These are phyloP conservation scores for Pempheris klunzingeri DNA, from an alignment of 2,797 vertebrate species.

Conservation along the genomic window DNA sequence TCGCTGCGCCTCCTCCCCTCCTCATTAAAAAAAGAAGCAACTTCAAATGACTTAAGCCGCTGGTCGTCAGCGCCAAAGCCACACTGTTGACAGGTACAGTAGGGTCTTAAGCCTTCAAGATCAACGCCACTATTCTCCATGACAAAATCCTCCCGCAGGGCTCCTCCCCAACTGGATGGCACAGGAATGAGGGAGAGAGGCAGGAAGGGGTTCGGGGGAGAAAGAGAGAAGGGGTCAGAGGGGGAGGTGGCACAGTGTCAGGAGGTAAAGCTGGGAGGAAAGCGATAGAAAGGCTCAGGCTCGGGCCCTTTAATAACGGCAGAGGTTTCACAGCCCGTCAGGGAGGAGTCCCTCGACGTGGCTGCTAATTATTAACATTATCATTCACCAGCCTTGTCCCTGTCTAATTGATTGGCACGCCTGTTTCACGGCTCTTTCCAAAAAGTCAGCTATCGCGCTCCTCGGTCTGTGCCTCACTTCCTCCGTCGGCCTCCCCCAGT, in stretches of 20 bases:
- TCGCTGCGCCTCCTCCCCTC: slow-evolving; percentile 68
- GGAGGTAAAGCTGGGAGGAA: slow-evolving; percentile 12
- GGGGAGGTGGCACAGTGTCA: slow-evolving; percentile 44
- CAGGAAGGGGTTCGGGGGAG: not conserved
- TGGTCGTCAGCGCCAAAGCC: slow-evolving; percentile 80
- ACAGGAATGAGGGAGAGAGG: slow-evolving; percentile 43
- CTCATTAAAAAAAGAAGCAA: slow-evolving; percentile 78
- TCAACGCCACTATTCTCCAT: slow-evolving; percentile 82
- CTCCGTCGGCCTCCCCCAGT: slow-evolving; percentile 38
- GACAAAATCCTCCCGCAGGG: slow-evolving; percentile 79
- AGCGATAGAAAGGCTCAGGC: not conserved
- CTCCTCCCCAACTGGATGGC: slow-evolving; percentile 64
- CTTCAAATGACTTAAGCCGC: slow-evolving; percentile 86
- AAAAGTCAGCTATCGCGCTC: slow-evolving; percentile 48
- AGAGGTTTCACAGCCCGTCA: slow-evolving; percentile 74
- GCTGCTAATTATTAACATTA: slow-evolving; percentile 81
- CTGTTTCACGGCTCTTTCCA: slow-evolving; percentile 75
- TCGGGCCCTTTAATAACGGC: slow-evolving; percentile 7
- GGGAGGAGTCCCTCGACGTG: slow-evolving; percentile 65
- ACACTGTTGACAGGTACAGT: slow-evolving; percentile 84
- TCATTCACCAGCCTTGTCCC: slow-evolving; percentile 77
- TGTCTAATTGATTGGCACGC: slow-evolving; percentile 81
- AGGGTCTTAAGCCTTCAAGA: slow-evolving; percentile 83
- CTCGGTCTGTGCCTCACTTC: slow-evolving; percentile 38
- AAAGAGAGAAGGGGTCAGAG: slow-evolving; percentile 47